Evolutionary conservation across 1,140 invertebrate species (phyloP).

Genomic region (Orchestia grillus): DNA sequence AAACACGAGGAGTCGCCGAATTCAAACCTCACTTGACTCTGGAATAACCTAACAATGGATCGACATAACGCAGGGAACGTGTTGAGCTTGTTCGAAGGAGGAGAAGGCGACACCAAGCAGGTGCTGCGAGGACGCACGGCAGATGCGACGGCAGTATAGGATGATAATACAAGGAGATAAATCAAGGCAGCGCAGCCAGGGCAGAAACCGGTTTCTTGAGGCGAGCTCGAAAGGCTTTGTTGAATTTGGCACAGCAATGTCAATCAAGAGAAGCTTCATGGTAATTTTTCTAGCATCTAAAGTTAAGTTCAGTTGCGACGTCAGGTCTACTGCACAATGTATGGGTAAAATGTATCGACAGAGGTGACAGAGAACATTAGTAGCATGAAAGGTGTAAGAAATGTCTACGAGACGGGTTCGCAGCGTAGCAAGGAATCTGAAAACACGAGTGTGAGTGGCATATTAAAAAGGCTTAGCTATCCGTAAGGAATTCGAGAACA

Average conservation of each 20-base stretch:
- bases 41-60: no score
- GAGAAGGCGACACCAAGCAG: background rate
- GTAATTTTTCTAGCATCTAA: background rate
- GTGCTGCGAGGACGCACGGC: background rate
- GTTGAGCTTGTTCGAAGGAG: background rate
- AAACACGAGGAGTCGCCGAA: no score
- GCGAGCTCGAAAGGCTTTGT: background rate
- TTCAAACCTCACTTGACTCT: no score
- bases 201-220: constrained; percentile 5
- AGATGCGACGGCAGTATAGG: background rate
- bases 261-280: background rate
- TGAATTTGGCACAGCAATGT: background rate
- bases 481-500: background rate
- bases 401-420: background rate
- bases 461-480: background rate
- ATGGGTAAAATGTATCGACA: background rate
- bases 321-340: background rate
- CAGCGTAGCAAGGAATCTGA: background rate
- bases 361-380: background rate
- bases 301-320: background rate
- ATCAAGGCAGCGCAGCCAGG: background rate
- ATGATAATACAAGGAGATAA: constrained; percentile 28
- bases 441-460: background rate
- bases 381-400: background rate
- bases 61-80: no score